Evolutionary conservation across 1,140 invertebrate genomes (phyloP), one percentile per base, ranked within the genome.

Genomic region (Drosophila prosaltans): DNA sequence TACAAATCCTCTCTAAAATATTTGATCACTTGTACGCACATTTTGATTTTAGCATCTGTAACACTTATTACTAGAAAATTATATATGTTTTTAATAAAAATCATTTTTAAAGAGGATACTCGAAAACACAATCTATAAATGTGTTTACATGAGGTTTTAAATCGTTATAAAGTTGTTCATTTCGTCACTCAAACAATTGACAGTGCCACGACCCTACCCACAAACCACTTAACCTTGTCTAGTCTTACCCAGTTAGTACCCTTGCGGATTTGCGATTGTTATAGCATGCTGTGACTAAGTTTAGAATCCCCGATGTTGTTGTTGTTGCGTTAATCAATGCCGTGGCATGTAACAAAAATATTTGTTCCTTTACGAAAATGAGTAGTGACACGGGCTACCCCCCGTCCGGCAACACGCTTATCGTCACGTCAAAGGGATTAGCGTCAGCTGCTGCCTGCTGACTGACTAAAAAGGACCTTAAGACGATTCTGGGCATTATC

Each of bases 351-450:
- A 76, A 60, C 73, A 76, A 41, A 36, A 77, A 77, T 78, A 78
- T 78, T 78, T 78, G 74, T 65, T 8, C 61, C 36, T 32, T n/a
- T 9, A 60, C 74, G 28, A 78, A 78, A 51, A 77, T 77, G 57
- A 74, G 55, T 43, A 24, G 32, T 51, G 24, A 45, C 57, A 51
- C 26, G 59, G 9, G 63, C 21, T 41, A n/a, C n/a, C 61, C 43
- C 61, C 54, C 21, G 45, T n/a, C 43, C 28, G 60, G 30, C 43
- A 21, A 55, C 74, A 76, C 74, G 73, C 74, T 76, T 65, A 76
- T 76, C 66, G 60, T 58, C 59, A 64, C 66, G 73, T 76, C 73
- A 70, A 65, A 76, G 73, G 74, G 74, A 76, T 76, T 77, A 67
- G 66, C 65, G 11, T 64, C 58, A 48, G 43, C 43, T 36, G 43